A percentile compares a stretch with the other conserved stretches of the same genome.
phyloP scores from a whole-genome alignment of 2,797 vertebrate species.

The Alca torda region DNA sequence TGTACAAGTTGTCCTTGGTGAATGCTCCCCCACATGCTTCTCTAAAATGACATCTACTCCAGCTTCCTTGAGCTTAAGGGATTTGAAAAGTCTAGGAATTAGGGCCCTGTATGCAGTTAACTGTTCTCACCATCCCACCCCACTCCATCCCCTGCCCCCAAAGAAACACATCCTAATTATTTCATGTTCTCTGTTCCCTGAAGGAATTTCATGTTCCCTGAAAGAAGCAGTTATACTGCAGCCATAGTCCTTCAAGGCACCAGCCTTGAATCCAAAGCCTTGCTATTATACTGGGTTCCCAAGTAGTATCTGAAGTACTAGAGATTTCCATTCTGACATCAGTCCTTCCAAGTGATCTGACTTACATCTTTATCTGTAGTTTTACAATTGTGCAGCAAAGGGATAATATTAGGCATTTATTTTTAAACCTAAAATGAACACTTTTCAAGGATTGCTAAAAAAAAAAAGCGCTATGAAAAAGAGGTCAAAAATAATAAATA shows the following conservation, averaged over 20 bases:
- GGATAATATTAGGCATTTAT: neutral
- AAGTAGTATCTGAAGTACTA: neutral
- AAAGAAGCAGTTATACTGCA: neutral
- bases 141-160: neutral
- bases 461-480: neutral
- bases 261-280: neutral
- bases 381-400: neutral
- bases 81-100: neutral
- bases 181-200: neutral
- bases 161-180: neutral
- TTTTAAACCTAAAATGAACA: neutral
- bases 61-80: neutral
- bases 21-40: neutral
- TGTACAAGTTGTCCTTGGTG: neutral
- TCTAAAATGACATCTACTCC: neutral
- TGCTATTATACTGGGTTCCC: neutral
- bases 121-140: neutral
- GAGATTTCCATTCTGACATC: neutral
- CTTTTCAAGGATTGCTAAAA: neutral
- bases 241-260: neutral
- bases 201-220: neutral
- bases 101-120: neutral
- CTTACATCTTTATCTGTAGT: neutral
- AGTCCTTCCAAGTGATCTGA: neutral
- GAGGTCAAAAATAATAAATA: neutral